Evolutionary conservation across 2,113 vertebrate genomes (phyloP).

Genomic region (Glaucidium brasilianum): DNA sequence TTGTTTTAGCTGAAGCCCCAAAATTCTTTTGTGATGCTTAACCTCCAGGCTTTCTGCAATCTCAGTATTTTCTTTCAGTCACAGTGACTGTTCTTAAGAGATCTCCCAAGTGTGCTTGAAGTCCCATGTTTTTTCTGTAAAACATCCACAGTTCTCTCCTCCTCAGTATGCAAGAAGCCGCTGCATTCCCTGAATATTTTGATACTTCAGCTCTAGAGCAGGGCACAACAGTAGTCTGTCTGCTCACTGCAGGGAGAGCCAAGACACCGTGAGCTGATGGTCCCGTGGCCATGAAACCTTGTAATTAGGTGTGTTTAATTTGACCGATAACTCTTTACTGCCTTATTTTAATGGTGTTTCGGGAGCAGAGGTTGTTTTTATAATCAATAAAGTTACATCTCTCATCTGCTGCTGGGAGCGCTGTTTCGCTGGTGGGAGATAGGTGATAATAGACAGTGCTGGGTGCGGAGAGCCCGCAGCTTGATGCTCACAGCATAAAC

Average conservation of each 20-base stretch:
- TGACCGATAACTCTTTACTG: background rate
- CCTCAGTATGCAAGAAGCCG: background rate
- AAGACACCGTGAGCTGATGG: background rate
- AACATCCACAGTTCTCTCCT: background rate
- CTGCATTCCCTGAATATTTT: background rate
- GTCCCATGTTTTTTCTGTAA: background rate
- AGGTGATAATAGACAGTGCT: background rate
- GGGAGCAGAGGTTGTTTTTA: background rate
- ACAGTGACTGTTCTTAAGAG: background rate
- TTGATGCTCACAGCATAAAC: background rate
- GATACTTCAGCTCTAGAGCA: background rate
- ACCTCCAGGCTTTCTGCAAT: background rate
- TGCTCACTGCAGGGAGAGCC: background rate
- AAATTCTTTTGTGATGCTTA: background rate
- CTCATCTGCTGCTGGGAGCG: background rate
- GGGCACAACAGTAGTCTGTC: background rate
- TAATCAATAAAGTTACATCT: slow-evolving; percentile 9
- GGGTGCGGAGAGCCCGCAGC: background rate
- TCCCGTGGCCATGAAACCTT: background rate
- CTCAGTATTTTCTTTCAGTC: background rate
- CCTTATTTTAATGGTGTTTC: background rate
- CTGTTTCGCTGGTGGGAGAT: background rate
- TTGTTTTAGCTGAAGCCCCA: background rate
- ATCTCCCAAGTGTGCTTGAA: background rate
- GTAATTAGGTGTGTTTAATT: background rate